Evolutionary conservation across 2,797 vertebrate species (phyloP).

Genomic region (Xiphorhynchus erythropygius): DNA sequence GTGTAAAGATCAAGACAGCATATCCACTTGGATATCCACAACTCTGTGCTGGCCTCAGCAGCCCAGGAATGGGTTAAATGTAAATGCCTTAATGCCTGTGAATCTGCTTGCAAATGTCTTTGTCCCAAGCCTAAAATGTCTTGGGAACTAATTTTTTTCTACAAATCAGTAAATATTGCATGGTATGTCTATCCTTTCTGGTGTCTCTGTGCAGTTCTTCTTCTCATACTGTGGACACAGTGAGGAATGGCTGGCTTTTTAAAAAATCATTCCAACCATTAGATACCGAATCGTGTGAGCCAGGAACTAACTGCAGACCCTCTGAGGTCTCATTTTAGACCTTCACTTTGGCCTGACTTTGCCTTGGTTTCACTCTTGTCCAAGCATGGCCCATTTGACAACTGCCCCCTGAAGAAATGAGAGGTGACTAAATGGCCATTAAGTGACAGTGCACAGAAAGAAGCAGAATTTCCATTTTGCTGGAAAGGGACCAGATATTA

Average conservation of each 20-base stretch:
- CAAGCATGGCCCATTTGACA: background rate
- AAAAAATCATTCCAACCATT: background rate
- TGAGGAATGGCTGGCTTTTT: background rate
- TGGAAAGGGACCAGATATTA: background rate
- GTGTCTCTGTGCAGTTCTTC: background rate
- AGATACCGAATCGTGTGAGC: background rate
- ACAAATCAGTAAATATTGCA: background rate
- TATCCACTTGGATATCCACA: background rate
- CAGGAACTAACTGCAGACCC: background rate
- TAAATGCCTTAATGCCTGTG: background rate
- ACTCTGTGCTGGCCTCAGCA: background rate
- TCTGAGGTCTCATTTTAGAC: background rate
- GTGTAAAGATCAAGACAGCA: background rate
- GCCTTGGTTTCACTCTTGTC: background rate
- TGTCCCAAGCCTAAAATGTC: background rate
- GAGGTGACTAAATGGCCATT: background rate
- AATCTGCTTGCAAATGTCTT: background rate
- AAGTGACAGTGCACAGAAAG: background rate
- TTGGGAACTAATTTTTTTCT: background rate
- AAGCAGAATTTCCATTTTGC: background rate
- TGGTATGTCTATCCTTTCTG: background rate
- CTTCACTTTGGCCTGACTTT: background rate
- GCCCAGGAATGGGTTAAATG: background rate
- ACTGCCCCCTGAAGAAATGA: fast-evolving
- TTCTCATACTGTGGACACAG: background rate